Conservation (phyloP, 2,113 vertebrate genomes). For the Alectura lathami region DNA sequence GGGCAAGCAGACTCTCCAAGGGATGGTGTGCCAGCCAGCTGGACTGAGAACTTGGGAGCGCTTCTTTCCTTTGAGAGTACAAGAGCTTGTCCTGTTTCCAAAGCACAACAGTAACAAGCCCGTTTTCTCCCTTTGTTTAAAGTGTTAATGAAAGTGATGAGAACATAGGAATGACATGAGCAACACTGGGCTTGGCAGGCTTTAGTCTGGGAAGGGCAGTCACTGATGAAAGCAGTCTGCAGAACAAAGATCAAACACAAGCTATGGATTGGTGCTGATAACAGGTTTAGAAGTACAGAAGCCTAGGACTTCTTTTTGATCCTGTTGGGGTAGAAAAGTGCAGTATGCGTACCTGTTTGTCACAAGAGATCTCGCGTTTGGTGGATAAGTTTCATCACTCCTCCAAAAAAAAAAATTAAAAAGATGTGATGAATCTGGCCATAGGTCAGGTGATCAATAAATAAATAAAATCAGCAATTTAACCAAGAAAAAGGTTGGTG, state of each 20-base stretch:
- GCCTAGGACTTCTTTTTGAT: background rate
- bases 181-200: background rate
- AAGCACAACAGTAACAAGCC: background rate
- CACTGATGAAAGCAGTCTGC: background rate
- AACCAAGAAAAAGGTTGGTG: background rate
- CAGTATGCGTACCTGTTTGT: background rate
- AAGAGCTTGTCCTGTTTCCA: background rate
- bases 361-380: background rate
- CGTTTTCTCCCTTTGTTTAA: background rate
- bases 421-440: background rate
- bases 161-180: background rate
- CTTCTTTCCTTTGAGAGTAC: background rate
- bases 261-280: background rate
- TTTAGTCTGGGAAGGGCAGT: background rate
- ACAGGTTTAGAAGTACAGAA: background rate
- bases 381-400: background rate
- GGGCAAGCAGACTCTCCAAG: background rate
- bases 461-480: background rate
- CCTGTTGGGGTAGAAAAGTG: background rate
- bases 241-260: background rate
- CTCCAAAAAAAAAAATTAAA: background rate
- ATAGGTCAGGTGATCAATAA: background rate
- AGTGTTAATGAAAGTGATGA: background rate
- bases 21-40: background rate
- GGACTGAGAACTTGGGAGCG: background rate